Evolutionary conservation across 1,140 invertebrate species (phyloP).

Genomic region (Zaprionus africanus): DNA sequence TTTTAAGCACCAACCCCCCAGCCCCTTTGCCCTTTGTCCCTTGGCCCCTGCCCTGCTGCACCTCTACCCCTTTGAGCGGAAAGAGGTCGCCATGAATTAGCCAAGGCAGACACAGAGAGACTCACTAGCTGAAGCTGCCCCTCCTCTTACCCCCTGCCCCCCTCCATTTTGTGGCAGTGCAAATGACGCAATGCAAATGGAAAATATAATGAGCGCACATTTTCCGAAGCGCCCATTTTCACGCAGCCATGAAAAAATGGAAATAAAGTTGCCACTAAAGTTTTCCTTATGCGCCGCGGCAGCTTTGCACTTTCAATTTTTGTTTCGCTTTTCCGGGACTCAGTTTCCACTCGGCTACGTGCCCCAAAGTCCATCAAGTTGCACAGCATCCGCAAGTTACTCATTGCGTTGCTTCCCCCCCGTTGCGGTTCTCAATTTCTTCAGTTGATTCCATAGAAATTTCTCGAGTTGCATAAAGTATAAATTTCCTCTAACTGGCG

Average conservation of each 20-base stretch:
- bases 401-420: neutral
- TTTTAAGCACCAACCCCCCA: neutral
- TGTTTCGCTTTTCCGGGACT: constrained; percentile 23
- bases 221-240: constrained; percentile 40
- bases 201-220: constrained; percentile 51
- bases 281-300: constrained; percentile 49
- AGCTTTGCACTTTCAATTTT: constrained; percentile 42
- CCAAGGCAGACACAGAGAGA: constrained; percentile 66
- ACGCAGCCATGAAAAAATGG: constrained; percentile 24
- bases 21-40: neutral
- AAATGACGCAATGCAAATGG: constrained; percentile 76
- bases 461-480: neutral
- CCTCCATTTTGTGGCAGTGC: constrained; percentile 14
- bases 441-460: constrained; percentile 1
- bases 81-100: constrained; percentile 65
- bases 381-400: neutral
- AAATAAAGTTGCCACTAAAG: constrained; percentile 33
- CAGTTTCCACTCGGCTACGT: constrained; percentile 22
- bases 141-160: neutral
- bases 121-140: constrained; percentile 22
- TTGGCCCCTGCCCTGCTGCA: neutral
- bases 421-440: neutral
- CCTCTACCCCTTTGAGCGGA: neutral
- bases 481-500: neutral
- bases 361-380: constrained; percentile 31